These are phyloP conservation scores for Apodemus speciosus DNA, from an alignment of 2,113 vertebrate species.

Conservation along the genomic window DNA sequence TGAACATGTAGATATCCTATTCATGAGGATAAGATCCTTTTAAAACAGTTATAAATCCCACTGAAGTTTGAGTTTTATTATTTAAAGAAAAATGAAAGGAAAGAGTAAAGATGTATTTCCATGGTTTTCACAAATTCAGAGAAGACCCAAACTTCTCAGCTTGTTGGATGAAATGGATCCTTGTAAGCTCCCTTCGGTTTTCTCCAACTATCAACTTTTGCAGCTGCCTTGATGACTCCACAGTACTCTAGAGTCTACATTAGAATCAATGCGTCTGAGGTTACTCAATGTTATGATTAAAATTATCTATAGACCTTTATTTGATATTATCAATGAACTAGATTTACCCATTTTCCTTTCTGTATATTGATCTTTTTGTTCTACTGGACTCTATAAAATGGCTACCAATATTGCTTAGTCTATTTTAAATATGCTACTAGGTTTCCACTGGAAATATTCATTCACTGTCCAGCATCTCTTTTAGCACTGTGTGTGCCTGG, in stretches of 20 bases:
- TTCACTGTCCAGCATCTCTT: no score
- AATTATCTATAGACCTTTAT: no score
- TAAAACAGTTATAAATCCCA: background rate
- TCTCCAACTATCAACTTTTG: background rate
- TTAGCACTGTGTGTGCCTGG: no score
- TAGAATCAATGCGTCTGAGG: background rate
- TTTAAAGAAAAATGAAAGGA: background rate
- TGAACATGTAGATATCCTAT: background rate
- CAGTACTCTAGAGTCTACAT: background rate
- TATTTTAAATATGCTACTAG: no score
- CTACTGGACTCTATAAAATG: no score
- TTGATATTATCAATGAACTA: background rate
- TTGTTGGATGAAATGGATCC: background rate
- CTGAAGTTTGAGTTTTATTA: background rate
- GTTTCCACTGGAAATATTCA: no score
- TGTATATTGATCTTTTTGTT: no score
- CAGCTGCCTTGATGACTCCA: background rate
- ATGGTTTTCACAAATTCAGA: background rate
- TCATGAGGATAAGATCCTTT: no score
- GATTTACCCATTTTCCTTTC: background rate
- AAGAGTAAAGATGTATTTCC: background rate
- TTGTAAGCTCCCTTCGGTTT: no score
- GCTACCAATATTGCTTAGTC: no score
- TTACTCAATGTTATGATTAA: no score
- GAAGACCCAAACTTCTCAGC: background rate